Conservation (phyloP, 2,113 vertebrate species). For the Rhineura floridana region DNA sequence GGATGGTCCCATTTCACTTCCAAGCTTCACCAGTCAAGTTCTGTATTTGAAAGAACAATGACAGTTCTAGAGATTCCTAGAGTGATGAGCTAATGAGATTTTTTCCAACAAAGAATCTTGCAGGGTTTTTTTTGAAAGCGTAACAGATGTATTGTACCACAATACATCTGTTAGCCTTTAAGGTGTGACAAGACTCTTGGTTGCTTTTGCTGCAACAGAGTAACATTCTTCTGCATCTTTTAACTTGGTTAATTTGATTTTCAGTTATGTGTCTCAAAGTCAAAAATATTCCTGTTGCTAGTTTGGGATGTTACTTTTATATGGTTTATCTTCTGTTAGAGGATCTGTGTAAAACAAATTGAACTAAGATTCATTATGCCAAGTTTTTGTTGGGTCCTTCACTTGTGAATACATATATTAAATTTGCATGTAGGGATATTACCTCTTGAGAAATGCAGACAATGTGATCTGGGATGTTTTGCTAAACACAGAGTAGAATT, state of each 20-base stretch:
- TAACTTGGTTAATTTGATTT: constrained; percentile 46
- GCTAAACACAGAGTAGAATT: fast-evolving
- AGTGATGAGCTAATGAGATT: neutral
- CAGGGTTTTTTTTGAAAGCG: too few relatives aligned
- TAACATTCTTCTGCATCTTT: neutral
- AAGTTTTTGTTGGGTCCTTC: constrained; percentile 1
- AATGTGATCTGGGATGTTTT: neutral
- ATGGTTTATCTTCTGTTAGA: constrained; percentile 22
- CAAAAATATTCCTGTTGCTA: constrained; percentile 10
- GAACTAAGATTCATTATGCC: constrained; percentile 16
- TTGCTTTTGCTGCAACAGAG: neutral
- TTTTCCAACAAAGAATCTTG: neutral
- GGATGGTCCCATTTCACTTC: too few relatives aligned
- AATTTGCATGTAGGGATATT: constrained; percentile 15
- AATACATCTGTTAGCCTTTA: neutral
- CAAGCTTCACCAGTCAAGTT: too few relatives aligned
- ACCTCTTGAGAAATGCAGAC: neutral
- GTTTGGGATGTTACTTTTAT: neutral
- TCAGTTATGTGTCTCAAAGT: constrained; percentile 14
- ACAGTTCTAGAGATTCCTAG: neutral
- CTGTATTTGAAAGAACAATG: too few relatives aligned
- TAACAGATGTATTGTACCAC: too few relatives aligned
- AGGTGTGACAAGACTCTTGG: too few relatives aligned
- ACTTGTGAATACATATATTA: neutral
- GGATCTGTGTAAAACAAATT: constrained; percentile 17